Percentiles rank a stretch among this genome's conserved stretches.
Conservation (phyloP, 2,113 vertebrate species). For the Pipa parva region DNA sequence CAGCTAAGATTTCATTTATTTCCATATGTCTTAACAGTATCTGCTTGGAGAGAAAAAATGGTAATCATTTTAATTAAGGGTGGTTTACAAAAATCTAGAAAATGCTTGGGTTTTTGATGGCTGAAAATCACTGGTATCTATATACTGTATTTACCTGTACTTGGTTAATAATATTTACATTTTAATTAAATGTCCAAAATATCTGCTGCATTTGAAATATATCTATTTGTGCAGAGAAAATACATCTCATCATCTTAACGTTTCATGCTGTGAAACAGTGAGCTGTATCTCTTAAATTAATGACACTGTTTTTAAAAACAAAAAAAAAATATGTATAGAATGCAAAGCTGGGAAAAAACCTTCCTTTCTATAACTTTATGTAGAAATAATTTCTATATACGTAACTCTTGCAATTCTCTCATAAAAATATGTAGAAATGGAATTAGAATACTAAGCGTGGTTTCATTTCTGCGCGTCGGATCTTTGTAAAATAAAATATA, state of each 20-base stretch:
- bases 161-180: slow-evolving; percentile 33
- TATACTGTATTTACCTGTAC: no score
- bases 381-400: slow-evolving; percentile 56
- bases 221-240: slow-evolving; percentile 22
- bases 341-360: slow-evolving; percentile 1
- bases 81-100: no score
- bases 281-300: slow-evolving; percentile 20
- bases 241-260: slow-evolving; percentile 2
- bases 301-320: slow-evolving; percentile 25
- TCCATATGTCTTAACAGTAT: no score
- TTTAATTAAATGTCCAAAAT: slow-evolving; percentile 29
- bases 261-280: slow-evolving; percentile 21
- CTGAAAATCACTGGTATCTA: no score
- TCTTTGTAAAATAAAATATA: slow-evolving; percentile 80
- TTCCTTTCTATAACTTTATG: slow-evolving; percentile 18
- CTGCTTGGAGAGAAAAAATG: no score
- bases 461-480: slow-evolving; percentile 76
- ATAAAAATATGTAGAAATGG: slow-evolving; percentile 65
- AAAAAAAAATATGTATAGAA: background rate
- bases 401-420: slow-evolving; percentile 61
- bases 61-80: no score
- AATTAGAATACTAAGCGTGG: slow-evolving; percentile 74
- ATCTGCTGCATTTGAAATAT: slow-evolving; percentile 4
- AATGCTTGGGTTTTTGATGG: no score
- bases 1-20: no score